Conservation (phyloP, 1,140 invertebrate species). For the Cyrtorhinus lividipennis region DNA sequence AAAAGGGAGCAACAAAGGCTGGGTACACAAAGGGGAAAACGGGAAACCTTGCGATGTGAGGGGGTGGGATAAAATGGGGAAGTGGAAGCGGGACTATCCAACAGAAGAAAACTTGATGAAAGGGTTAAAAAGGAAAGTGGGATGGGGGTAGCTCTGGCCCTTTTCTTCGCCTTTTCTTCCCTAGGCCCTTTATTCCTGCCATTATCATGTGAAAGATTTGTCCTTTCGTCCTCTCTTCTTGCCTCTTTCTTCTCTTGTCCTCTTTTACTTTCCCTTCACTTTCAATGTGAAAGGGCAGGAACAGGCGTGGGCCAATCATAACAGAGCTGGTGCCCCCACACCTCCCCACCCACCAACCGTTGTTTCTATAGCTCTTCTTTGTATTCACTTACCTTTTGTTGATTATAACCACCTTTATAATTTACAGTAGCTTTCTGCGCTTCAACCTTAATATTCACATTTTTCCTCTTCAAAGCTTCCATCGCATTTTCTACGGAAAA, state of each 20-base stretch:
- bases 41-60: background rate
- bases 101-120: conserved; percentile 15
- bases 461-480: background rate
- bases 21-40: background rate
- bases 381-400: conserved; percentile 10
- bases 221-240: background rate
- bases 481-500: background rate
- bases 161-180: conserved; percentile 13
- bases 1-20: background rate
- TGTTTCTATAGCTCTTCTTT: conserved; percentile 10
- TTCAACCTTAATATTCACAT: background rate
- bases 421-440: background rate
- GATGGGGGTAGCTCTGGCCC: background rate
- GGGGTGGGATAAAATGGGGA: background rate
- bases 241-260: conserved; percentile 7
- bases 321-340: background rate
- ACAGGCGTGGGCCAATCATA: conserved; percentile 10
- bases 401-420: conserved; percentile 8
- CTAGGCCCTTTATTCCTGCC: conserved; percentile 9
- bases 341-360: background rate
- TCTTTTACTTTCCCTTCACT: conserved; percentile 1
- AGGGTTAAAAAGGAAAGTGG: conserved; percentile 12
- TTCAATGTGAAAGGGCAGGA: background rate
- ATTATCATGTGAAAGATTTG: conserved; percentile 14
- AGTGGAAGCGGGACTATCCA: background rate